Evolutionary conservation across 2,113 vertebrate genomes (phyloP), one percentile per base, ranked within the genome.

Genomic region (Zosterops lateralis): DNA sequence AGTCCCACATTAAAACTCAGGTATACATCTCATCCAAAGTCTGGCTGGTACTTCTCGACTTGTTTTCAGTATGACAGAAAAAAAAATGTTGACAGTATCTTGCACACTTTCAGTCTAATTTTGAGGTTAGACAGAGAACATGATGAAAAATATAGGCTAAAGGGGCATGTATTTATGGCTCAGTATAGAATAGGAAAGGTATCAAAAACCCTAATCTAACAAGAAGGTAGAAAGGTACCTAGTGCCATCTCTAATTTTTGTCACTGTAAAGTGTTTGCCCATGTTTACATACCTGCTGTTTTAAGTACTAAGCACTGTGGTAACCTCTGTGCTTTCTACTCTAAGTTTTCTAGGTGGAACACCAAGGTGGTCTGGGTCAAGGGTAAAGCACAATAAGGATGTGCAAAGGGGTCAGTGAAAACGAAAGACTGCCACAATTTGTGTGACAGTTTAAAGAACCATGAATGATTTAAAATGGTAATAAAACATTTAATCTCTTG

Each of bases 401-500:
- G 9, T 12, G 31, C 82, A 91, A 81, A 96, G 74, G 34, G 75
- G 45, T 83, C 73, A 93, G 68, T 86, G 17, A 47, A 83, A 92
- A 56, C 40, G 67, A 65, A 87, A 92, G 58, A 95, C 71, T 3
- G 12, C 25, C 32, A 95, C 20, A 42, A 54, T 56, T 67, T n/a
- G 3, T 62, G 16, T 14, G 36, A 72, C 54, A 87, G 44, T 82
- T 77, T 83, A 61, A 76, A 88, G 54, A 90, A 31, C 18, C 40
- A 36, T 17, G 14, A 94, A 76, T 94, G 92, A 97, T n/a, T 79
- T 90, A 50, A 94, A 96, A 53, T 44, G 7, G 26, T 80, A 87
- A 88, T 58, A 66, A 90, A 91, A 89, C 26, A 58, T 61, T 74
- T 31, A 68, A 24, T 57, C 38, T 82, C 73, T 62, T 92, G 34